Evolutionary conservation across 2,888 invertebrate species (phyloP).

Genomic region (Pristionchus entomophagus): DNA sequence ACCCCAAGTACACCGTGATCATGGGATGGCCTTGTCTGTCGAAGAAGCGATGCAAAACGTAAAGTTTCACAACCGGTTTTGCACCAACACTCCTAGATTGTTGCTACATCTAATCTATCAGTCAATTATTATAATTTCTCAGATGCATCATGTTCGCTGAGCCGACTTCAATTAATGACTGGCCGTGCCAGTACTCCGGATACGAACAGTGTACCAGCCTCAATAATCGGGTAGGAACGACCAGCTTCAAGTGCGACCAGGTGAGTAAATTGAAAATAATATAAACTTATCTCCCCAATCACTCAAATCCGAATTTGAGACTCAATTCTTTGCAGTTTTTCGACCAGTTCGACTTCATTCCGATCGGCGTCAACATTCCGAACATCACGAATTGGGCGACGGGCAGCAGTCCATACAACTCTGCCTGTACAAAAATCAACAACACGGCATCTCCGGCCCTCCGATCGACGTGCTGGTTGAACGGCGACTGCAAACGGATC

Average conservation of each 20-base stretch:
- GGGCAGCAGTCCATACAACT: background rate
- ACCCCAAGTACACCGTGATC: background rate
- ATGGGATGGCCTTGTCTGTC: background rate
- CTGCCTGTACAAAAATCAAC: background rate
- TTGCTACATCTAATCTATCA: too few relatives aligned
- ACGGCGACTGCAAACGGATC: background rate
- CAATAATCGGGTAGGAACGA: background rate
- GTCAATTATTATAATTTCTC: background rate
- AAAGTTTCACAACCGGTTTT: too few relatives aligned
- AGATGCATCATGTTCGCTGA: background rate
- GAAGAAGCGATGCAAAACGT: background rate
- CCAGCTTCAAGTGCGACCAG: background rate
- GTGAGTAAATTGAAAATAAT: background rate
- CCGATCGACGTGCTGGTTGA: background rate
- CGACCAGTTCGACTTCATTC: slow-evolving; percentile 11
- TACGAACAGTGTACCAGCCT: background rate
- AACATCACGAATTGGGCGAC: background rate
- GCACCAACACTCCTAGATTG: too few relatives aligned
- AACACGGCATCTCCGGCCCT: background rate
- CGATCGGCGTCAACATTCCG: background rate
- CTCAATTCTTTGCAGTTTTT: slow-evolving; percentile 34
- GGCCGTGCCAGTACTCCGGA: background rate
- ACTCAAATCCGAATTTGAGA: too few relatives aligned
- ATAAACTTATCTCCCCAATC: background rate
- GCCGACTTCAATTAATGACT: background rate